Percentiles rank a stretch among this genome's conserved stretches.
These are phyloP conservation scores for Xanthostigma xanthostigma DNA, from an alignment of 2,888 invertebrate species.

Conservation along the genomic window DNA sequence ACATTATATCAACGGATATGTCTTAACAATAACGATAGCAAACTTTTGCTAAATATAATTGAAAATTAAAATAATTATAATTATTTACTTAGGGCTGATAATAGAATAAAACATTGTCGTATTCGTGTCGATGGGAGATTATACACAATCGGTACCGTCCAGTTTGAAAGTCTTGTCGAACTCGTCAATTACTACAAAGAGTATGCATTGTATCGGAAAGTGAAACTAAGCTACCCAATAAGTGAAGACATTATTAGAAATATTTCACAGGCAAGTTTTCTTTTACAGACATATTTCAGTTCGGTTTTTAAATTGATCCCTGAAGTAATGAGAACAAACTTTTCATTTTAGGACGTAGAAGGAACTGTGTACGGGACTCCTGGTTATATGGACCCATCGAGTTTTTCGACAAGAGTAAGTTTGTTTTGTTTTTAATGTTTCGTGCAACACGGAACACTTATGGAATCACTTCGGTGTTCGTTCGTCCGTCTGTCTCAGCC, in stretches of 20 bases:
- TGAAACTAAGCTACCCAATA: conserved; percentile 73
- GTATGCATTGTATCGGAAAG: conserved; percentile 79
- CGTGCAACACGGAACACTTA: not conserved
- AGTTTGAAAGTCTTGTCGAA: conserved; percentile 93
- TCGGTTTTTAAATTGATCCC: no score
- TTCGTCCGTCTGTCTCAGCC: no score
- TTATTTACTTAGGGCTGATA: conserved; percentile 55
- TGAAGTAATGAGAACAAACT: no score
- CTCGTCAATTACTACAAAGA: conserved; percentile 83
- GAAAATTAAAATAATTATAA: conserved; percentile 6
- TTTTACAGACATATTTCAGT: not conserved
- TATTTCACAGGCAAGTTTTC: conserved; percentile 32
- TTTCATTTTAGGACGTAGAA: conserved; percentile 38
- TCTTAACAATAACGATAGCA: no score
- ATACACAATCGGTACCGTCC: conserved; percentile 78
- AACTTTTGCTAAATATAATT: not conserved
- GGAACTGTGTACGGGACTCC: conserved; percentile 51
- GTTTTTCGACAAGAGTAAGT: conserved; percentile 55
- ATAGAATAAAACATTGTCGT: conserved; percentile 92
- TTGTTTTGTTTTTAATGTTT: not conserved
- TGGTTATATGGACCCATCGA: conserved; percentile 70
- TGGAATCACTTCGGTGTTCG: no score
- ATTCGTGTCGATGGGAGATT: conserved; percentile 84
- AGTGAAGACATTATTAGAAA: conserved; percentile 45
- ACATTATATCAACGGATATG: no score